Conservation (phyloP, 37 sponge, comb jelly and placozoan species). For the Dysidea cf. avara region DNA sequence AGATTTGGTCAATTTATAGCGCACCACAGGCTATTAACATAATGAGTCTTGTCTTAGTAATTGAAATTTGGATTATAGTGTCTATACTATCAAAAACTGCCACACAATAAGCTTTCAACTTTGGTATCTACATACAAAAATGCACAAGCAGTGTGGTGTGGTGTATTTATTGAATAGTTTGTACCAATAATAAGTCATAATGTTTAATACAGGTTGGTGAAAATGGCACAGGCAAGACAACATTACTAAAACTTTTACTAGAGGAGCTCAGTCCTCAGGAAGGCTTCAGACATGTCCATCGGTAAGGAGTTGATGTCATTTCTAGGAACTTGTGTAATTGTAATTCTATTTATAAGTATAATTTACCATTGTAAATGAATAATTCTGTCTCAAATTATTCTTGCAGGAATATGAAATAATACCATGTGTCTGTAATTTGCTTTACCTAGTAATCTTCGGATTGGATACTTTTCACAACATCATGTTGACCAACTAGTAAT, state of each 20-base stretch:
- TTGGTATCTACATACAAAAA: neutral
- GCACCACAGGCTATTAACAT: too few species aligned
- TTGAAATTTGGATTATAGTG: too few species aligned
- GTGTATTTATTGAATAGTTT: neutral
- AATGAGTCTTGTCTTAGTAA: too few species aligned
- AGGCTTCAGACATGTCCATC: constrained; percentile 70
- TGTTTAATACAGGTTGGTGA: constrained; percentile 73
- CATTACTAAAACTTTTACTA: constrained; percentile 78
- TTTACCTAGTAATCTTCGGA: constrained; percentile 58
- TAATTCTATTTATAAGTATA: too few species aligned
- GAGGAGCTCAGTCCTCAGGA: constrained; percentile 74
- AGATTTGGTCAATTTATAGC: too few species aligned
- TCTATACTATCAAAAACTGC: constrained; percentile 36
- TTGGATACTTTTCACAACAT: constrained; percentile 87
- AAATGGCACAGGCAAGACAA: constrained; percentile 89
- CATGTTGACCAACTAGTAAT: constrained; percentile 90
- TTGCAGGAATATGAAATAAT: neutral
- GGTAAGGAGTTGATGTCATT: constrained; percentile 11
- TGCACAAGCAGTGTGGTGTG: neutral
- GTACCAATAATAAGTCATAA: neutral
- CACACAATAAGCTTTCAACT: neutral
- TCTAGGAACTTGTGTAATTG: too few species aligned
- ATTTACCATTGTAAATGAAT: neutral
- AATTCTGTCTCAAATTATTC: neutral
- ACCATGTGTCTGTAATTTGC: neutral